Evolutionary conservation across 2,888 invertebrate genomes (phyloP), one percentile per base, ranked within the genome.

Genomic region (Thereva unica): DNA sequence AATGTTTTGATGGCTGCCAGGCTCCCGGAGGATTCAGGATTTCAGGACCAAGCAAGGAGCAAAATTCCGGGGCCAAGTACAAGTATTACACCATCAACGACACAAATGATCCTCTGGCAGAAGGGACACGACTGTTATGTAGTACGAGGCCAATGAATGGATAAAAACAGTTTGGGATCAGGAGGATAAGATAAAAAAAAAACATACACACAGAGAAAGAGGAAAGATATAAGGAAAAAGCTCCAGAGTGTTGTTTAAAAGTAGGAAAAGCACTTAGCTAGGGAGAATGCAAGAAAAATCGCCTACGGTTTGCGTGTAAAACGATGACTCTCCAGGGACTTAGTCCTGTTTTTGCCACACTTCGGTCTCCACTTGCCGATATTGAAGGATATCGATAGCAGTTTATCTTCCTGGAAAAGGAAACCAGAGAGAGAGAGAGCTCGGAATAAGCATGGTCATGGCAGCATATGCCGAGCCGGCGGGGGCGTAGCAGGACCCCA

Each of bases 281-380:
- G 35, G 55, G 44, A 44, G 47, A 38, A 35, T 23, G 12, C 23
- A 65, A 65, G 56, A 65, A 50, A 57, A 66, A 59, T 66, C 66
- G 57, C 66, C 52, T 66, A 66, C 44, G 45, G 52, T 57, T 57
- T 66, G 66, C 52, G 57, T 67, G 64, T 45, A 67, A 67, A 64
- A 53, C 64, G 64, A 67, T 67, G 64, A 42, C 67, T 59, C 67
- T 57, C 67, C 9, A 4, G 67, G 52, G 67, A 67, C 34, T 40
- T 9, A 38, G 9, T 40, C 41, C 50, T 66, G 37, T 41, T 64
- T 50, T 35, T 64, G 10, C 37, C 44, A 42, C 44, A 35, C 35
- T 37, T 61, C 10, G 38, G 47, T 34, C 49, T 49, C 63, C 40
- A 45, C 23, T 63, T 38, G 50, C 35, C 50, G 50, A 37, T 63